A percentile compares a stretch with the other conserved stretches of the same genome.
phyloP scores from a whole-genome alignment of 2,888 invertebrate species.

The Agonopterix alstromeriana region DNA sequence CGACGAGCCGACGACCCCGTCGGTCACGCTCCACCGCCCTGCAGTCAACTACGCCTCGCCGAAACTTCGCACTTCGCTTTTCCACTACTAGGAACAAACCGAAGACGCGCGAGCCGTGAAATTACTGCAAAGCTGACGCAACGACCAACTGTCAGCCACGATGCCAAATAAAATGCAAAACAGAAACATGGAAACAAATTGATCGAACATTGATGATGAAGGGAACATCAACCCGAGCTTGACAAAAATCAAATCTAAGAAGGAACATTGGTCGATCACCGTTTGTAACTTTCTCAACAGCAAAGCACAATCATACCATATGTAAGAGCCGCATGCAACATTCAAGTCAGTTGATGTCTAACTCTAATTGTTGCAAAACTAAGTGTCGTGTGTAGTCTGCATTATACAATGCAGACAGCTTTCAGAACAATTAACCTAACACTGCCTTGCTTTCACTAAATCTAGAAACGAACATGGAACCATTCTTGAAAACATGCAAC shows the following conservation, averaged over 20 bases:
- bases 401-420: conserved; percentile 28
- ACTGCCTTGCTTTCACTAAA: conserved; percentile 43
- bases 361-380: conserved; percentile 25
- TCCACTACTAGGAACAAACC: conserved; percentile 57
- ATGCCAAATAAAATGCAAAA: conserved; percentile 11
- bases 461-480: conserved; percentile 19
- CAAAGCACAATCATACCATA: too few species aligned
- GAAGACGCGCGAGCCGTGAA: conserved; percentile 63
- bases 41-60: conserved; percentile 44
- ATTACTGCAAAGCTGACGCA: conserved; percentile 68
- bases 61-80: conserved; percentile 75
- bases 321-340: neutral
- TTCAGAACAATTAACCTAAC: conserved; percentile 46
- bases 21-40: conserved; percentile 54
- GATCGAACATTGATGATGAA: too few species aligned
- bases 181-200: neutral
- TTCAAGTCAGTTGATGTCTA: conserved; percentile 11
- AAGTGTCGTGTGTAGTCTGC: conserved; percentile 35
- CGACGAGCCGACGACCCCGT: conserved; percentile 58
- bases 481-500: neutral
- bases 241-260: too few species aligned
- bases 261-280: too few species aligned
- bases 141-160: conserved; percentile 26
- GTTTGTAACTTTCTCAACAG: too few species aligned
- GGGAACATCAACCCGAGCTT: too few species aligned